A percentile compares a stretch with the other conserved stretches of the same genome.
These are phyloP conservation scores for Congeria kusceri DNA, from an alignment of 2,888 invertebrate species.

Conservation along the genomic window DNA sequence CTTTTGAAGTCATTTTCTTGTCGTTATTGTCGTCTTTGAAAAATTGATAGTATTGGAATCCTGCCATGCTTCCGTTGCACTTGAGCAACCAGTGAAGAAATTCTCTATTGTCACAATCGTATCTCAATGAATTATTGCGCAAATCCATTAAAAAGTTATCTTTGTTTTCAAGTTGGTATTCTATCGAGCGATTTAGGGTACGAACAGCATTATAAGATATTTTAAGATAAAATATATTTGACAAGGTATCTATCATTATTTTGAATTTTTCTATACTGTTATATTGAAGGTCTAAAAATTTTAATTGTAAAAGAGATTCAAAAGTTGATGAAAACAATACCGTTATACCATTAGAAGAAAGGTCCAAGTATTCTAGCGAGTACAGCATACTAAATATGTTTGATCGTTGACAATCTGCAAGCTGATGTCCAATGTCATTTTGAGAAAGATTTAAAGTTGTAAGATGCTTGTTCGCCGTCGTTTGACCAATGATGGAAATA, in stretches of 20 bases:
- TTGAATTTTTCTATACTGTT: conserved; percentile 28
- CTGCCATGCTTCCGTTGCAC: not conserved
- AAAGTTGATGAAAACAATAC: not conserved
- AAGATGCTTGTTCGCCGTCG: too few relatives aligned
- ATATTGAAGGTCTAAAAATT: conserved; percentile 29
- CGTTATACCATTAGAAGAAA: conserved; percentile 33
- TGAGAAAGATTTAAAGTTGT: not conserved
- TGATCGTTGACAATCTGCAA: not conserved
- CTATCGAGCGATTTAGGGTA: conserved; percentile 6
- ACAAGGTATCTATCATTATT: conserved; percentile 5
- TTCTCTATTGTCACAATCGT: conserved; percentile 13
- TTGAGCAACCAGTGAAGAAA: conserved; percentile 41
- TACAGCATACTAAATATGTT: conserved; percentile 30
- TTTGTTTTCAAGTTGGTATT: conserved; percentile 10
- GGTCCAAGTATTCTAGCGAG: conserved; percentile 22
- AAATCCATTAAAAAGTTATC: conserved; percentile 32
- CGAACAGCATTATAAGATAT: conserved; percentile 28
- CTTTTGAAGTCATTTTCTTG: too few relatives aligned
- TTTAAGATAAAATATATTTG: conserved; percentile 28
- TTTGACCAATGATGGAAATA: too few relatives aligned
- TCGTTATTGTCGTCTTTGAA: not conserved
- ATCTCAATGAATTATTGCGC: conserved; percentile 24
- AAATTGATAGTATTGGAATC: not conserved
- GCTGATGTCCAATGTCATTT: conserved; percentile 34
- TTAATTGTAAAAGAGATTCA: not conserved